Percentiles rank a stretch among this genome's conserved stretches.
Evolutionary conservation across 2,797 vertebrate species (phyloP).

Genomic region (Ibycter americanus): DNA sequence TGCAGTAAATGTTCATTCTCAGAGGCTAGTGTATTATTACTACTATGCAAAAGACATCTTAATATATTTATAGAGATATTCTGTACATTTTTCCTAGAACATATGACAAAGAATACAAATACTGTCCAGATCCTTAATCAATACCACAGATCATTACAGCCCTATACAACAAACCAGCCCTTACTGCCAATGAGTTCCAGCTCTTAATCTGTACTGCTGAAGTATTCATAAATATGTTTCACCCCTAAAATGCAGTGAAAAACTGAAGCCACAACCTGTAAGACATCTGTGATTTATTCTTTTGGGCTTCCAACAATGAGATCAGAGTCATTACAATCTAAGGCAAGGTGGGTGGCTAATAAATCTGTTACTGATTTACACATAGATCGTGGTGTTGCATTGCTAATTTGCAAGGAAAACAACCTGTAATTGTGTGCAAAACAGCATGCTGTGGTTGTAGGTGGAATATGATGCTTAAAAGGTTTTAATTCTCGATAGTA

Average conservation of each 20-base stretch:
- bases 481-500: neutral
- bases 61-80: neutral
- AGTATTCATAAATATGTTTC: slow-evolving; percentile 59
- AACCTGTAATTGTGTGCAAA: neutral
- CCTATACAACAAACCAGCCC: neutral
- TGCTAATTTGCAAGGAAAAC: slow-evolving; percentile 36
- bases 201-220: neutral
- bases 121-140: neutral
- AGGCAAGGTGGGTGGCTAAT: slow-evolving; percentile 33
- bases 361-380: slow-evolving; percentile 41
- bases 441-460: neutral
- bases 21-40: slow-evolving; percentile 20
- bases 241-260: slow-evolving; percentile 10
- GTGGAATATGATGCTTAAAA: neutral
- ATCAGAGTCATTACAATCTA: slow-evolving; percentile 42
- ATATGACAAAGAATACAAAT: neutral
- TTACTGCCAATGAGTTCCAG: slow-evolving; percentile 14
- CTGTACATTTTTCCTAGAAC: neutral
- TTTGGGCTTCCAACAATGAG: slow-evolving; percentile 24
- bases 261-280: slow-evolving; percentile 11
- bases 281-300: slow-evolving; percentile 50
- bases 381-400: neutral
- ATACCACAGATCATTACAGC: neutral
- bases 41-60: neutral
- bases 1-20: neutral